phyloP scores from a whole-genome alignment of 1,140 invertebrate genomes.

The Leguminivora glycinivorella region DNA sequence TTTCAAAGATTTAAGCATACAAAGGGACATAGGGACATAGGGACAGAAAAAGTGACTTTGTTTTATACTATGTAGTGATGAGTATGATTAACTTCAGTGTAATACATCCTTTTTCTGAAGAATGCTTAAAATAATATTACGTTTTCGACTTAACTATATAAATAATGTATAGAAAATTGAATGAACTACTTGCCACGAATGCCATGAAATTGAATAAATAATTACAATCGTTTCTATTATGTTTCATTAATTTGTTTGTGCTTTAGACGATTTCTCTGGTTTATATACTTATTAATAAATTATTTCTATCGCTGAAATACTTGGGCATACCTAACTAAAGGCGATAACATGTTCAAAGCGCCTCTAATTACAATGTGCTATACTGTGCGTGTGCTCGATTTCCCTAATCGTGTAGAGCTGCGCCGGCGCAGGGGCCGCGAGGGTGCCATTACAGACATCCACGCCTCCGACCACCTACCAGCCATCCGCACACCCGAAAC shows the following conservation, averaged over 20 bases:
- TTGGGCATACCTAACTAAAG: neutral
- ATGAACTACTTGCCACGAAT: no score
- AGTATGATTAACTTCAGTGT: no score
- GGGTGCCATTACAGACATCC: conserved; percentile 47
- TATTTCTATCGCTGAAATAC: conserved; percentile 6
- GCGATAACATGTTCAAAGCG: conserved; percentile 1
- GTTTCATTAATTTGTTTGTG: neutral
- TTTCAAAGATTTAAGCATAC: no score
- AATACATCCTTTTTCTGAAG: no score
- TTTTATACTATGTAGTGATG: no score
- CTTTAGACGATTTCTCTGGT: neutral
- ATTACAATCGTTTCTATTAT: neutral
- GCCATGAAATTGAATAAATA: no score
- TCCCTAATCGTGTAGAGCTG: conserved; percentile 45
- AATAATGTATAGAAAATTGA: no score
- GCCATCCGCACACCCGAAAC: neutral
- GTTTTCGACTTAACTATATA: no score
- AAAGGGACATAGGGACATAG: no score
- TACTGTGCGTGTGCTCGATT: conserved; percentile 38
- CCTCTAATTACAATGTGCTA: conserved; percentile 23
- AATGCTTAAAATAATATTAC: no score
- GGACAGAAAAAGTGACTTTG: no score
- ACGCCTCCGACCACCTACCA: conserved; percentile 10
- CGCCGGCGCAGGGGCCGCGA: conserved; percentile 57
- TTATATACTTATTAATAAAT: neutral